A percentile compares a stretch with the other conserved stretches of the same genome.
Evolutionary conservation across 2,888 invertebrate species (phyloP).

Genomic region (Thera obeliscata): DNA sequence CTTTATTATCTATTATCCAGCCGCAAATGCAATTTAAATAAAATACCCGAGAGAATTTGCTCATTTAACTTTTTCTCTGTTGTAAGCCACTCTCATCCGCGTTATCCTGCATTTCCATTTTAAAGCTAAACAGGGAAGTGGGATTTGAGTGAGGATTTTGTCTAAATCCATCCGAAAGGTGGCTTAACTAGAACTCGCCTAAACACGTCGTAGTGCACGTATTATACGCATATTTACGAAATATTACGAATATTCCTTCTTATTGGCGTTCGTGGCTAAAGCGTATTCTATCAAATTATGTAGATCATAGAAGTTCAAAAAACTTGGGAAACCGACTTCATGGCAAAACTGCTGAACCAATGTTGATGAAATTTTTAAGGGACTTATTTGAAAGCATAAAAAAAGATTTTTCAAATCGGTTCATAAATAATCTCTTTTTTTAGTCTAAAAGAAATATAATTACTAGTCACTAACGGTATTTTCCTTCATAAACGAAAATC

Average conservation of each 20-base stretch:
- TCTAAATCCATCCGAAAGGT: constrained; percentile 57
- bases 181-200: constrained; percentile 48
- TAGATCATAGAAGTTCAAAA: too few species aligned
- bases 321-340: too few species aligned
- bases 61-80: constrained; percentile 59
- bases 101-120: constrained; percentile 68
- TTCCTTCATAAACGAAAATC: too few species aligned
- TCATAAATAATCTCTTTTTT: too few species aligned
- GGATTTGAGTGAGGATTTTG: constrained; percentile 56
- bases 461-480: too few species aligned
- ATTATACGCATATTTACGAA: constrained; percentile 33
- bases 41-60: constrained; percentile 48
- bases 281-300: too few species aligned
- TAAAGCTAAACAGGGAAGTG: constrained; percentile 56
- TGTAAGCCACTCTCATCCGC: constrained; percentile 61
- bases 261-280: too few species aligned
- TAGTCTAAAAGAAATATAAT: too few species aligned
- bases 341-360: too few species aligned
- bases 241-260: not conserved
- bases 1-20: constrained; percentile 29
- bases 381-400: too few species aligned
- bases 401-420: too few species aligned
- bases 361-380: too few species aligned
- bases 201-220: constrained; percentile 47
- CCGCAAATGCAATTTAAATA: constrained; percentile 55